Percentiles rank a stretch among this genome's conserved stretches.
These are phyloP conservation scores for Xylophagus ater DNA, from an alignment of 2,888 invertebrate genomes.

Conservation along the genomic window DNA sequence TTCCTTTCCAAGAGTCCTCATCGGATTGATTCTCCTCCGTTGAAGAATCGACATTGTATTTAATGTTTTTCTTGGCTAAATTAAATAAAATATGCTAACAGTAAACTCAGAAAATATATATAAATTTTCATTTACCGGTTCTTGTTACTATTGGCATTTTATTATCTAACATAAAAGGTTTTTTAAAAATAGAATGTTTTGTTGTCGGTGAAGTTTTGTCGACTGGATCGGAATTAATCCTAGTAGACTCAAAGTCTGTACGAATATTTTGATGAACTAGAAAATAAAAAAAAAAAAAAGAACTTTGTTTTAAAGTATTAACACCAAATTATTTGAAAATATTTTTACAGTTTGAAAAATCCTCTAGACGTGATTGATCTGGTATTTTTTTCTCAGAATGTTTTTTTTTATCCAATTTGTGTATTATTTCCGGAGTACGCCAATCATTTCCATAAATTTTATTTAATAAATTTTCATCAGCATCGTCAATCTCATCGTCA, in stretches of 20 bases:
- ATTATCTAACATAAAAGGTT: neutral
- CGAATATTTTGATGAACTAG: conserved; percentile 27
- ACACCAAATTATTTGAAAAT: neutral
- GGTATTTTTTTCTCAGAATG: conserved; percentile 3
- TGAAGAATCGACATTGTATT: neutral
- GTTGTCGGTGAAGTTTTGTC: neutral
- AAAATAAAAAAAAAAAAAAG: conserved; percentile 3
- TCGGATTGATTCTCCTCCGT: conserved; percentile 4
- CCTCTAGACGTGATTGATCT: conserved; percentile 19
- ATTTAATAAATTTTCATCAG: conserved; percentile 28
- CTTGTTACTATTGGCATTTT: too few species aligned
- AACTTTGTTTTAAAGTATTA: neutral
- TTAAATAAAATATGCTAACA: neutral
- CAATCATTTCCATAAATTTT: conserved; percentile 34
- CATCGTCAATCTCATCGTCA: neutral
- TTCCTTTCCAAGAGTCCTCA: conserved; percentile 6
- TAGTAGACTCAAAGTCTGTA: conserved; percentile 31
- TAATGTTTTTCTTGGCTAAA: neutral
- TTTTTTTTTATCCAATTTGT: conserved; percentile 25
- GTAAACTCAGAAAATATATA: neutral
- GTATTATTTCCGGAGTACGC: conserved; percentile 36
- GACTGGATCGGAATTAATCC: neutral
- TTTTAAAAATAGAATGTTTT: neutral
- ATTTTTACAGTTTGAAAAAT: conserved; percentile 32
- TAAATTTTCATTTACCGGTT: too few species aligned